Evolutionary conservation across 2,113 vertebrate genomes (phyloP), one percentile per base, ranked within the genome.

Genomic region (Isichthys henryi): DNA sequence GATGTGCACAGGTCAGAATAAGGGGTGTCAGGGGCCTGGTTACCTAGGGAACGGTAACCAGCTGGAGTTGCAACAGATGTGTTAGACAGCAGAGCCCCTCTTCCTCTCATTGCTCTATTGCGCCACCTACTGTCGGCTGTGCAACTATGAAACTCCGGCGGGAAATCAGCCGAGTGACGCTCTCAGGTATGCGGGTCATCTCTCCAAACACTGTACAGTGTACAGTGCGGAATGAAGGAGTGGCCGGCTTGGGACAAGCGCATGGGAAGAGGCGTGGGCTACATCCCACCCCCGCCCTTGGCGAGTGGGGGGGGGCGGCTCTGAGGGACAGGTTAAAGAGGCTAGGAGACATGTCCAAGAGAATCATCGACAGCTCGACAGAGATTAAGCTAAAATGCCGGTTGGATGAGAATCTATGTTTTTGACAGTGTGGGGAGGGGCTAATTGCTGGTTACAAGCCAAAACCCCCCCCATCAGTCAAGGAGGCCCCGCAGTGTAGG

Each of bases 381-480:
- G 62, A 31, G 43, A 35, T 46, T 27, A 19, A 84, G 80, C 52
- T 50, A 89, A 48, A 84, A 50, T 35, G 15, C 77, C 13, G 39
- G 45, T 49, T 5, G 52, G 10, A 85, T 45, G 19, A 46, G 5
- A 31, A 7, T 6, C 39, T 82, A 50, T 5, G 11, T 43, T 89
- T 82, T 48, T 89, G 88, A 89, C 88, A 56, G 50, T 3, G 35
- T 2, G 10, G 50, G 19, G 70, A 56, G 88, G 49, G 49, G 35
- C 74, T 82, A 80, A 45, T 83, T 89, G 49, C 88, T 45, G 70
- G 88, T 82, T 80, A 39, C 52, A 46, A 88, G 56, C 48, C 45
- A 48, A 77, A n/a, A 1, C 9, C 19, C 46, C 46, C 70, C 31
- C 19, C 39, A 85, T n/a, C 80, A 58, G 88, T 27, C 48, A 52